phyloP scores from a whole-genome alignment of 2,888 invertebrate genomes.

The Macaria notata region DNA sequence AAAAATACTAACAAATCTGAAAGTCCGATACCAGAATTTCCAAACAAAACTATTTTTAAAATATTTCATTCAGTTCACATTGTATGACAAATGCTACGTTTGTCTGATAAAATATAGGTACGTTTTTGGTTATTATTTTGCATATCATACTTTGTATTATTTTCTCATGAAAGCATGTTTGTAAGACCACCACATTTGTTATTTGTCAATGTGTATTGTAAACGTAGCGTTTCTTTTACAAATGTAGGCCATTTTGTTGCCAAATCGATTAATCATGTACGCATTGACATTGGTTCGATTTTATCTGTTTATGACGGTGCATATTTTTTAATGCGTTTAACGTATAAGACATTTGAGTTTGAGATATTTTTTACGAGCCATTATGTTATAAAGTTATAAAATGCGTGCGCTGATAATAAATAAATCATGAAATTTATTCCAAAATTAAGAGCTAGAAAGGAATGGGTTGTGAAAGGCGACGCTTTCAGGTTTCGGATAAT shows the following conservation, averaged over 20 bases:
- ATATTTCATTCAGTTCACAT: no score
- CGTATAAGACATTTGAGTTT: slow-evolving; percentile 43
- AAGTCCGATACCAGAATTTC: no score
- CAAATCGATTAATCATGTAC: slow-evolving; percentile 29
- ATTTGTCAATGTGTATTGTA: neutral
- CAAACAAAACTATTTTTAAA: no score
- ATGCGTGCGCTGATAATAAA: slow-evolving; percentile 43
- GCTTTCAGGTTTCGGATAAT: slow-evolving; percentile 54
- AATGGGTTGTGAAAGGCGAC: slow-evolving; percentile 57
- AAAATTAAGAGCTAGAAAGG: slow-evolving; percentile 60
- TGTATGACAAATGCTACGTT: no score
- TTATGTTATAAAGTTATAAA: slow-evolving; percentile 48
- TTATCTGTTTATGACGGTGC: slow-evolving; percentile 39
- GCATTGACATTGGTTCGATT: slow-evolving; percentile 35
- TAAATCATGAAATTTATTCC: slow-evolving; percentile 56
- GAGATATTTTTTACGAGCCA: slow-evolving; percentile 57
- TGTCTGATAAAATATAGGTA: no score
- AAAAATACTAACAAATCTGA: no score
- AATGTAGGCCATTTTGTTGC: slow-evolving; percentile 40
- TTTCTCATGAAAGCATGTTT: no score
- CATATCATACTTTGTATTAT: no score
- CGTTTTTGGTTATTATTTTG: no score
- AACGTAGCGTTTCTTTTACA: neutral
- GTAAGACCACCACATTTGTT: no score
- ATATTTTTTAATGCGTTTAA: slow-evolving; percentile 43